Evolutionary conservation across 2,797 vertebrate genomes (phyloP).

Genomic region (Brachyalestes nurse): DNA sequence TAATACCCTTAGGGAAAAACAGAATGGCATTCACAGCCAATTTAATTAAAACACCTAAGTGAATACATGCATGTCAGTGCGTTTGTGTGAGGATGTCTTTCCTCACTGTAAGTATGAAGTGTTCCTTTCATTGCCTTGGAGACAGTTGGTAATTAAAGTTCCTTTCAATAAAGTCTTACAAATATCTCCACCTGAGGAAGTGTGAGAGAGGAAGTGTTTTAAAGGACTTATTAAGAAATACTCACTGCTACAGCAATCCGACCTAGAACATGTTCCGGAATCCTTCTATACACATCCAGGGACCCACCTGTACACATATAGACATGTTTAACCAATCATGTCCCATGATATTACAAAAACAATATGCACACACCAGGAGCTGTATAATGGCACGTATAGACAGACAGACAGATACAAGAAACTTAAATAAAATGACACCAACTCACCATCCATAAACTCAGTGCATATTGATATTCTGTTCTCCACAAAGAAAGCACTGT

Average conservation of each 20-base stretch:
- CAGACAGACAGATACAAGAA: neutral
- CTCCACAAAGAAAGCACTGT: slow-evolving; percentile 98
- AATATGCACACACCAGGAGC: neutral
- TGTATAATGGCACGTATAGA: neutral
- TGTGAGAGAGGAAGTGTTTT: neutral
- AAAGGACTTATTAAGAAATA: slow-evolving; percentile 55
- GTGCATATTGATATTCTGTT: slow-evolving; percentile 99
- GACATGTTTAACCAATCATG: neutral
- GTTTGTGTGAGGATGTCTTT: no score
- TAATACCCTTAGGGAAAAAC: no score
- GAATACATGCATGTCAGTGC: no score
- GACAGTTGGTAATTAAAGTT: no score
- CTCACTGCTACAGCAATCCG: slow-evolving; percentile 95
- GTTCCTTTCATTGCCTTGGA: no score
- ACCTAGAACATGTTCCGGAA: slow-evolving; percentile 93
- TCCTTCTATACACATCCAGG: slow-evolving; percentile 93
- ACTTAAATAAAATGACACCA: slow-evolving; percentile 22
- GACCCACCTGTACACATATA: slow-evolving; percentile 85
- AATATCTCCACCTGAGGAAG: neutral
- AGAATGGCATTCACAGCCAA: no score
- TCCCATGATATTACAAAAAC: neutral
- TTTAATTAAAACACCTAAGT: no score
- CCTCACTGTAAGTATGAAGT: no score
- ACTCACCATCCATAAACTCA: slow-evolving; percentile 99
- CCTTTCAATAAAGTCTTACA: neutral